These are phyloP conservation scores for Parascotia fuliginaria DNA, from an alignment of 2,888 invertebrate genomes.

Conservation along the genomic window DNA sequence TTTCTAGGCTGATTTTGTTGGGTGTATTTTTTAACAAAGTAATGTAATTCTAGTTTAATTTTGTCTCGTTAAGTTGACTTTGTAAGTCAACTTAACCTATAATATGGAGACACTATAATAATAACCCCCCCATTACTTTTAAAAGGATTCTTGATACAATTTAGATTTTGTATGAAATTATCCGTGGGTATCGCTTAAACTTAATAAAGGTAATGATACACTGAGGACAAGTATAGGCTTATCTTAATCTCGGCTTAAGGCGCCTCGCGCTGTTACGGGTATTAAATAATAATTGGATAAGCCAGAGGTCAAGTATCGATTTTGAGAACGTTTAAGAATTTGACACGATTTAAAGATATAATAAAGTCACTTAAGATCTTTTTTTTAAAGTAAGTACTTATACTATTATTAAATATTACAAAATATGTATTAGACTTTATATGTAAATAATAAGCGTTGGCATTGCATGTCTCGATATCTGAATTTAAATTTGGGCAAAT, in stretches of 20 bases:
- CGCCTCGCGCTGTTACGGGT: conserved; percentile 70
- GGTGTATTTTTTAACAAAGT: conserved; percentile 12
- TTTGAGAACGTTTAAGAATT: conserved; percentile 39
- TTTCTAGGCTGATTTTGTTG: not conserved
- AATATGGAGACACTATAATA: conserved; percentile 67
- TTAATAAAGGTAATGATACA: conserved; percentile 76
- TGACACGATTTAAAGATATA: conserved; percentile 22
- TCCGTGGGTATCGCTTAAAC: conserved; percentile 61
- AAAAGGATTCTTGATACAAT: conserved; percentile 70
- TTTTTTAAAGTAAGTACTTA: not conserved
- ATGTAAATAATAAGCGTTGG: too few species aligned
- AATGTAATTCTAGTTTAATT: conserved; percentile 11
- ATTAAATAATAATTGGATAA: conserved; percentile 83
- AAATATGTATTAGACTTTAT: not conserved
- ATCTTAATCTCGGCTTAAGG: conserved; percentile 80
- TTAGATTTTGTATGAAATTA: conserved; percentile 72
- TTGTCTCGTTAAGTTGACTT: too few species aligned
- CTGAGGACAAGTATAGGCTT: conserved; percentile 66
- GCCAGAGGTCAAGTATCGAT: conserved; percentile 72
- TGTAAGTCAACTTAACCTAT: conserved; percentile 29
- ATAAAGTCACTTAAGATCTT: not conserved
- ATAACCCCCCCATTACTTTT: conserved; percentile 54
- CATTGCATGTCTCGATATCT: too few species aligned
- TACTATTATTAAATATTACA: not conserved
- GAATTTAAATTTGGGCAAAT: not conserved